Conservation (phyloP, 2,888 invertebrate species). For the Leptopilina drosophilae region DNA sequence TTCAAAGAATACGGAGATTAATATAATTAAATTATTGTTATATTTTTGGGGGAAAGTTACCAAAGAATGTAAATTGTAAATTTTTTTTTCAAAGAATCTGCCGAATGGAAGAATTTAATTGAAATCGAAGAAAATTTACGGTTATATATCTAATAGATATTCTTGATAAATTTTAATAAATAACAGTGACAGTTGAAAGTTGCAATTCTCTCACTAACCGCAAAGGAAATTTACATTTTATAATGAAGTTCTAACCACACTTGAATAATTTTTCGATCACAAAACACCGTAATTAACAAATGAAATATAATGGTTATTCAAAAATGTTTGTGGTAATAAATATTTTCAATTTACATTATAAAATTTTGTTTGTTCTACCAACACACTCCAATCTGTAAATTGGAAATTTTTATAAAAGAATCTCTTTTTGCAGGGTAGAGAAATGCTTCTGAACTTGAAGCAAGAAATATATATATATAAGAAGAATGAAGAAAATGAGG, state of each 20-base stretch:
- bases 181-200: neutral
- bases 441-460: neutral
- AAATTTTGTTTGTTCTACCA: neutral
- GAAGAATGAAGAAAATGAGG: neutral
- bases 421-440: too few species aligned
- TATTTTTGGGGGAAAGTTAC: too few species aligned
- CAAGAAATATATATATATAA: neutral
- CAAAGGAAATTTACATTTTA: constrained; percentile 21
- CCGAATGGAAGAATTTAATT: neutral
- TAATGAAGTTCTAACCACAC: constrained; percentile 2
- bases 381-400: neutral
- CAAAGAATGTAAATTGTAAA: too few species aligned
- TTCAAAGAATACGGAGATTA: too few species aligned
- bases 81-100: too few species aligned
- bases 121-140: constrained; percentile 3
- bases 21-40: too few species aligned
- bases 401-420: neutral
- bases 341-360: neutral
- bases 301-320: neutral
- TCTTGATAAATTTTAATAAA: neutral
- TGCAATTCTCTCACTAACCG: neutral
- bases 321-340: neutral
- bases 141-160: neutral
- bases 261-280: neutral
- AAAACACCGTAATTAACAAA: neutral